Evolutionary conservation across 1,140 invertebrate genomes (phyloP), one percentile per base, ranked within the genome.

Genomic region (Apis mellifera): DNA sequence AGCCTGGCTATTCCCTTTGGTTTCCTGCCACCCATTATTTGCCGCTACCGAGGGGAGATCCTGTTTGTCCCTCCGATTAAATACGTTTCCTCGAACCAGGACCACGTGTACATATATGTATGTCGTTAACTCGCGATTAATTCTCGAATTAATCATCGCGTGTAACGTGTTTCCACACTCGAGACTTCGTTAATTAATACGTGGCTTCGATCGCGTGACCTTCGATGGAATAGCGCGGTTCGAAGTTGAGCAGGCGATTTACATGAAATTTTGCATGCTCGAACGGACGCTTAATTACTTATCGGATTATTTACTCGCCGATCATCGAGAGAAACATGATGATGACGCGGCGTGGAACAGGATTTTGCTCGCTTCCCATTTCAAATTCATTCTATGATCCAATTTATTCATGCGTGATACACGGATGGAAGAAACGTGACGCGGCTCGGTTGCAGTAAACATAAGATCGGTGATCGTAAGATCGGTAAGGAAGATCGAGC

Each of bases 401-500:
- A n/a, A n/a, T 83, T 86, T 86, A 86, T 86, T 86, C 85, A 83
- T 72, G 84, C 85, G 65, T 69, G 84, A 86, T 83, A 86, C 85
- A 65, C 65, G 75, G 64, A 79, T 86, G 84, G 79, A 83, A 83
- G 84, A 86, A 86, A 83, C 85, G 79, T 66, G 85, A 86, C 75
- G 50, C 65, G 42, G 60, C n/a, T 57, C 68, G 78, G 65, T 60
- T 83, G 75, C 79, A n/a, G n/a, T n/a, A n/a, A n/a, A n/a, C n/a
- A n/a, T n/a, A n/a, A n/a, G n/a, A n/a, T n/a, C n/a, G n/a, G n/a
- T n/a, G n/a, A n/a, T n/a, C n/a, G n/a, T n/a, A n/a, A n/a, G n/a
- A n/a, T n/a, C n/a, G n/a, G n/a, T n/a, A n/a, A n/a, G n/a, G n/a
- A n/a, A n/a, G n/a, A n/a, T n/a, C 84, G 78, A 83, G 78, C 65